Conservation (phyloP, 2,888 invertebrate genomes). For the Keiferia lycopersicella region DNA sequence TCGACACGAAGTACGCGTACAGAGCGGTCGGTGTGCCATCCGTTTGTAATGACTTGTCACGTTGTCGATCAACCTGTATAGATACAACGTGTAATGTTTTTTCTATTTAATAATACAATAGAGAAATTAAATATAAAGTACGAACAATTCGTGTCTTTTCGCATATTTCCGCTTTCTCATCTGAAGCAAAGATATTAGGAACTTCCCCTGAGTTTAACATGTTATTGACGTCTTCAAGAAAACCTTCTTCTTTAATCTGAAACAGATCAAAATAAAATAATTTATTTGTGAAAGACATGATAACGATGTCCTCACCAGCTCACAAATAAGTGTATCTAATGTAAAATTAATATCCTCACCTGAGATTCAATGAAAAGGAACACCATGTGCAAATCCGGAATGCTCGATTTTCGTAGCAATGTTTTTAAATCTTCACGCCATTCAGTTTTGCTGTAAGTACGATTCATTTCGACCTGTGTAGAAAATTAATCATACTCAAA, state of each 20-base stretch:
- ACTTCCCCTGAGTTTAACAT: conserved; percentile 96
- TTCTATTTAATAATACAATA: neutral
- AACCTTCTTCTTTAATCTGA: conserved; percentile 95
- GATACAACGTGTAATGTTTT: no score
- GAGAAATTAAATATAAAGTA: conserved; percentile 25
- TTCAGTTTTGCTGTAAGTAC: conserved; percentile 90
- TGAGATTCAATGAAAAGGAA: conserved; percentile 96
- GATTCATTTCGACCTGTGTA: conserved; percentile 92
- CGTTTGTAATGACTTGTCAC: conserved; percentile 92
- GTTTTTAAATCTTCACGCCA: conserved; percentile 96
- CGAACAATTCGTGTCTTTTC: conserved; percentile 91
- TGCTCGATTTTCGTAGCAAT: conserved; percentile 89
- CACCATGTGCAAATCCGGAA: conserved; percentile 92
- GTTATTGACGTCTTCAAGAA: conserved; percentile 96
- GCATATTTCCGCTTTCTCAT: conserved; percentile 94
- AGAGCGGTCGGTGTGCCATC: conserved; percentile 95
- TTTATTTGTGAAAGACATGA: neutral
- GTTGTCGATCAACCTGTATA: conserved; percentile 89
- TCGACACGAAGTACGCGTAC: conserved; percentile 94
- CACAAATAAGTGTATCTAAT: no score
- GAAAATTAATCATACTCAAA: conserved; percentile 25
- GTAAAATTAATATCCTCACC: conserved; percentile 59
- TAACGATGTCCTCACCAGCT: neutral
- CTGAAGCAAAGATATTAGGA: conserved; percentile 91
- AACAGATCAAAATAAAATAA: conserved; percentile 15